A percentile compares a stretch with the other conserved stretches of the same genome.
These are phyloP conservation scores for Eurystomus glaucurus DNA, from an alignment of 2,797 vertebrate genomes.

Conservation along the genomic window DNA sequence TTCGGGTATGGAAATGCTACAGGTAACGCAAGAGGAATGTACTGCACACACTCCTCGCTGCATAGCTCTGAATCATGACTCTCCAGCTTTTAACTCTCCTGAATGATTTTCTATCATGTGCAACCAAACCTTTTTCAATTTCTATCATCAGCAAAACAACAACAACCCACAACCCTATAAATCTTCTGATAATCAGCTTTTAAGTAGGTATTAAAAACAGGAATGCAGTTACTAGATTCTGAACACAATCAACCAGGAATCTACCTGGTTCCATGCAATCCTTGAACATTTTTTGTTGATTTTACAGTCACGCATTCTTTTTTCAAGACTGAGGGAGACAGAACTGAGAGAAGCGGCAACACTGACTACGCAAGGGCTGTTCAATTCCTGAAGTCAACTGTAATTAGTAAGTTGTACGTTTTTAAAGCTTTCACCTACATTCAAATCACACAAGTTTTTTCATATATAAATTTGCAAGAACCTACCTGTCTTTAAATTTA, in stretches of 20 bases:
- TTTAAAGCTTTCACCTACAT: background rate
- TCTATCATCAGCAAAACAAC: background rate
- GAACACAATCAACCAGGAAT: background rate
- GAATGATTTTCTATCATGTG: background rate
- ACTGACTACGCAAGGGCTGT: background rate
- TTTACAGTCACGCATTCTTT: background rate
- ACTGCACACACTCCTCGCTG: background rate
- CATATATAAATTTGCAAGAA: background rate
- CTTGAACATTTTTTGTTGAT: background rate
- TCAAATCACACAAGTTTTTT: background rate
- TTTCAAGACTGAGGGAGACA: background rate
- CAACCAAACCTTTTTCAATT: background rate
- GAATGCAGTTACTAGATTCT: background rate
- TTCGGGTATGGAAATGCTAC: background rate
- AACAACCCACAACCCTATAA: background rate
- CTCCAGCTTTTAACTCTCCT: constrained; percentile 2
- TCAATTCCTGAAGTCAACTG: background rate
- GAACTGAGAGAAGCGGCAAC: background rate
- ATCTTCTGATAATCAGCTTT: background rate
- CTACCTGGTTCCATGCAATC: background rate
- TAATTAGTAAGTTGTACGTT: background rate
- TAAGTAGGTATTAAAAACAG: background rate
- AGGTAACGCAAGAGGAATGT: constrained; percentile 38
- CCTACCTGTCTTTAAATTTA: background rate
- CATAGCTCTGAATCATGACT: background rate